These are phyloP conservation scores for Anguilla marmorata DNA, from an alignment of 2,797 vertebrate genomes.

Conservation along the genomic window DNA sequence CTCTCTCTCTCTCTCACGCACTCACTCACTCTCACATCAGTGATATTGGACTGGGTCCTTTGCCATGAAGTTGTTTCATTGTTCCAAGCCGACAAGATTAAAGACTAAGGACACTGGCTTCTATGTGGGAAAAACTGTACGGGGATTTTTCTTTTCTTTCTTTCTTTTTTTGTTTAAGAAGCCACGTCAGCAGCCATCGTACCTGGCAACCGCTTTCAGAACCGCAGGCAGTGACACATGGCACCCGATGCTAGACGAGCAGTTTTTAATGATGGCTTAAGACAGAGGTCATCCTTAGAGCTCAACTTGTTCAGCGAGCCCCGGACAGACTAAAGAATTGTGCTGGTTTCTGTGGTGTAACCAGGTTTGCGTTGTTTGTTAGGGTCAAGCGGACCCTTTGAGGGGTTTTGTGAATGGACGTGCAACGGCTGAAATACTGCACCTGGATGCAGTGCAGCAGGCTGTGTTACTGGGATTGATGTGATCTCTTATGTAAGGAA, in stretches of 20 bases:
- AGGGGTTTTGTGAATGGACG: neutral
- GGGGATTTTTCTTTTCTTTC: neutral
- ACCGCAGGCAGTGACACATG: neutral
- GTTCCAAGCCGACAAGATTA: neutral
- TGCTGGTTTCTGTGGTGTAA: neutral
- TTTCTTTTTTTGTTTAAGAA: neutral
- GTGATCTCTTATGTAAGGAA: neutral
- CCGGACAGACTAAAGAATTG: neutral
- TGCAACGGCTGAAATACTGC: neutral
- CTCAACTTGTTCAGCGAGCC: neutral
- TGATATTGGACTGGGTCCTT: neutral
- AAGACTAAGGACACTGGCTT: neutral
- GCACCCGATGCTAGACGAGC: neutral
- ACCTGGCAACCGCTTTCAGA: neutral
- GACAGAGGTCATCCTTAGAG: neutral
- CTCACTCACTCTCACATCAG: neutral
- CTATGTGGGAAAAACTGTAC: neutral
- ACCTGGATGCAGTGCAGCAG: neutral
- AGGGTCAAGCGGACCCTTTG: neutral
- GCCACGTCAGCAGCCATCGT: neutral
- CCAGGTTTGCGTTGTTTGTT: neutral
- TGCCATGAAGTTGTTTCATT: neutral
- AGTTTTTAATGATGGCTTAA: neutral
- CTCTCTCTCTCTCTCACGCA: neutral
- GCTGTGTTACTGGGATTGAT: constrained; percentile 4